Evolutionary conservation across 2,113 vertebrate species (phyloP), one percentile per base, ranked within the genome.

Genomic region (Corythornis madagascariensis): DNA sequence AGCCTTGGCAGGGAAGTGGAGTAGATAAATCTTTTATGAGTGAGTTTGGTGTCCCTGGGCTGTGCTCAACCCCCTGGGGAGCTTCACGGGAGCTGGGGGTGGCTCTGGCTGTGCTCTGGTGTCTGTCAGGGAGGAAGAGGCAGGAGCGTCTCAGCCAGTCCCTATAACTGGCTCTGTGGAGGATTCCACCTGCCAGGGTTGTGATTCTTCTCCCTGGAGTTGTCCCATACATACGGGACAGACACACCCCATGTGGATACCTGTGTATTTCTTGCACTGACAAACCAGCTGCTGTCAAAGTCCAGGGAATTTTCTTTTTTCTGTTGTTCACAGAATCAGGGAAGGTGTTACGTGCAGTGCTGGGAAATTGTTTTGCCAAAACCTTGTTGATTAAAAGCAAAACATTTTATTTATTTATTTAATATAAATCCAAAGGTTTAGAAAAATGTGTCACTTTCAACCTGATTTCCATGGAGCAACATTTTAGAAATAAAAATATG

Each of bases 1-100:
- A 88, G 50, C 91, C 71, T 86, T 83, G 93, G 82, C 85, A 84
- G 84, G 86, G 90, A 95, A 95, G 83, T 40, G 4, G 81, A 91
- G 83, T 22, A 66, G 78, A 78, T 86, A 57, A 93, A 94, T 93
- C 74, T 63, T 91, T 70, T 38, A 38, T 73, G 73, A 84, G 74
- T 0, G 1, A 66, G 60, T 40, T 70, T 61, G 10, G 73, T 55
- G 50, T 89, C 75, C 75, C 64, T 40, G 76, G 72, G 79, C 64
- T 86, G 56, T 45, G 69, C 65, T 88, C 43, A 81, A 57, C 50
- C 65, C 84, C 73, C 61, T 29, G 80, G 81, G 80, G 83, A 88
- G 61, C 53, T 78, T 47, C 43, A 9, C 38, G 20, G 75, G 83
- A 74, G 48, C 77, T 1, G 0, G 11, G 18, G 61, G 60, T 50